Evolutionary conservation across 2,888 invertebrate species (phyloP).

Genomic region (Diloba caeruleocephala): DNA sequence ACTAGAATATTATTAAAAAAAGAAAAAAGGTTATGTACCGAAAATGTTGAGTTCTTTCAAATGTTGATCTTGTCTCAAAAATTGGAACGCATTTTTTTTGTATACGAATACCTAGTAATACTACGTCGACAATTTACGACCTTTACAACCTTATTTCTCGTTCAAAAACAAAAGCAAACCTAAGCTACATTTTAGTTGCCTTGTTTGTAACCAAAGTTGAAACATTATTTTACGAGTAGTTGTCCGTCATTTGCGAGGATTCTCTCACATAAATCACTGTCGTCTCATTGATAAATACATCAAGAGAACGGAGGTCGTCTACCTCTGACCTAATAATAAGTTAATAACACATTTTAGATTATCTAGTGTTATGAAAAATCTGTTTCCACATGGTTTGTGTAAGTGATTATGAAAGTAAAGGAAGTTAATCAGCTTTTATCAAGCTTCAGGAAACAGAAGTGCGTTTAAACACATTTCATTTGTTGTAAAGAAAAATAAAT

Average conservation of each 20-base stretch:
- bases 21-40: too few relatives aligned
- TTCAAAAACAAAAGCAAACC: constrained; percentile 30
- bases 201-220: constrained; percentile 19
- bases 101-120: neutral
- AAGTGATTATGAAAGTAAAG: constrained; percentile 4
- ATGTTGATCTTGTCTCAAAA: neutral
- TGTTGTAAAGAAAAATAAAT: too few relatives aligned
- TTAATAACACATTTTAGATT: constrained; percentile 23
- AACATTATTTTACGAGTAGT: constrained; percentile 23
- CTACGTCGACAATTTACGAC: too few relatives aligned
- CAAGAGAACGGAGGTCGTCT: constrained; percentile 43
- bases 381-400: constrained; percentile 3
- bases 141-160: constrained; percentile 14
- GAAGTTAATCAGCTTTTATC: constrained; percentile 13
- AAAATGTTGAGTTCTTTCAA: too few relatives aligned
- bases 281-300: constrained; percentile 45
- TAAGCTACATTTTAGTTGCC: constrained; percentile 12
- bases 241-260: constrained; percentile 13
- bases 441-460: too few relatives aligned
- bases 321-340: constrained; percentile 53
- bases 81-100: constrained; percentile 1
- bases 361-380: constrained; percentile 24
- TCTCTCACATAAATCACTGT: constrained; percentile 63
- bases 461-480: too few relatives aligned
- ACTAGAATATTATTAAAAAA: too few relatives aligned